Evolutionary conservation across 2,113 vertebrate genomes (phyloP), one percentile per base, ranked within the genome.

Genomic region (Rhombomys opimus): DNA sequence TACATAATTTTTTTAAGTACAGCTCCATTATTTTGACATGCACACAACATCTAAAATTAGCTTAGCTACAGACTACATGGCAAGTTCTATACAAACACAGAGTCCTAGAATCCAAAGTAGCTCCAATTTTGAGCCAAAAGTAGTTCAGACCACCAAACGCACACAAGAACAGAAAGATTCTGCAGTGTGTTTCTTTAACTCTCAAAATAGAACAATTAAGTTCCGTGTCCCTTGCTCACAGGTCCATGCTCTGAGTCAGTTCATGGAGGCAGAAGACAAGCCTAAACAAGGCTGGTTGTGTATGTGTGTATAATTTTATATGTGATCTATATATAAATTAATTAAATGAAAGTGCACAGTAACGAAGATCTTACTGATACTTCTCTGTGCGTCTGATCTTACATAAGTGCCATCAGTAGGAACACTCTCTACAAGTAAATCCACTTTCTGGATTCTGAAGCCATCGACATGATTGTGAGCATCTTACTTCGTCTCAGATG

Each of bases 101-200:
- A 87, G 35, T 70, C 22, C 5, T 54, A 85, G 73, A 96, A 85
- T 93, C 41, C 50, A 90, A 96, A 95, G 70, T 73, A 87, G 93
- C 20, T 92, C 35, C 27, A 82, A 1, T n/a, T 81, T 91, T 90
- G 87, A 95, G 22, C 41, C 89, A 27, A 50, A 85, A 87, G 25
- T 88, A 88, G 59, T 92, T 95, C 92, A 93, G 61, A 90, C 61
- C 32, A 7, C 38, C 67, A 96, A 63, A 94, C 59, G 4, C 22
- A 76, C 3, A 81, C 52, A 92, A 82, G 80, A 5, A 93, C 76
- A 4, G 32, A 97, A 96, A 68, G 38, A 77, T 50, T 52, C 59
- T 92, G 76, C 78, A 84, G 82, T 95, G 61, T 75, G 50, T n/a
- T 59, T 87, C 72, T 92, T 97, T 88, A 94, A 70, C 87, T 96